Base-by-base conservation (phyloP, 2,797 vertebrate species). In the Delichon dasypus region DNA sequence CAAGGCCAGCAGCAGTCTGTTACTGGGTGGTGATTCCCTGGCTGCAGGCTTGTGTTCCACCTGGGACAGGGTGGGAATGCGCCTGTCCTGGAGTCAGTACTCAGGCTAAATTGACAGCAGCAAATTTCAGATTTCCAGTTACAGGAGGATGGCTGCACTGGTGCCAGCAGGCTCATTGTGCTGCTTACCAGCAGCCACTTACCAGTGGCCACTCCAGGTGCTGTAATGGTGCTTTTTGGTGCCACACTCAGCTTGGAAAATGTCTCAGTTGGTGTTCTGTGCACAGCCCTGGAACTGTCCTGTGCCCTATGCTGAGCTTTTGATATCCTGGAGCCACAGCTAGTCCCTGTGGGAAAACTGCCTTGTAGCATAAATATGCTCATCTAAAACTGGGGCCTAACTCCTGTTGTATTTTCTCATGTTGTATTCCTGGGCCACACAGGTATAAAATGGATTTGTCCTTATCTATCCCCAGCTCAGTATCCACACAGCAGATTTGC, bases 21-120 rank as follows among this genome's bases (percentile, higher is more conserved):
- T 94, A 91, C 75, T 85, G 90, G 81, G 75, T 83, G 75, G 89
- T 90, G 90, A 94, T 93, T 93, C 92, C 92, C 91, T 91, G 89
- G 66, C 83, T 93, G 76, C 88, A 75, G 78, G 62, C 76, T 83
- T 3, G 0, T 2, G 12, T 91, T 68, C 90, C 72, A 89, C 78
- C 27, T 0, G 1, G 87, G 89, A 65, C 55, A 21, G 55, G 75
- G 54, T 72, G 48, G 72, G 44, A 91, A 62, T 26, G 51, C 0
- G 2, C 45, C 61, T 58, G 86, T 72, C n/a, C 38, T 77, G 54
- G 40, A 77, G 66, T 71, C 36, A 26, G 4, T 53, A 30, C 26
- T 53, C 12, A 0, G n/a, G 50, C 55, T 82, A 26, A 77, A 77
- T 71, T 64, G 74, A 53, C 68, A 67, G 65, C 75, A 85, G 20